phyloP scores from a whole-genome alignment of 1,140 invertebrate genomes.

The Whitmania pigra region DNA sequence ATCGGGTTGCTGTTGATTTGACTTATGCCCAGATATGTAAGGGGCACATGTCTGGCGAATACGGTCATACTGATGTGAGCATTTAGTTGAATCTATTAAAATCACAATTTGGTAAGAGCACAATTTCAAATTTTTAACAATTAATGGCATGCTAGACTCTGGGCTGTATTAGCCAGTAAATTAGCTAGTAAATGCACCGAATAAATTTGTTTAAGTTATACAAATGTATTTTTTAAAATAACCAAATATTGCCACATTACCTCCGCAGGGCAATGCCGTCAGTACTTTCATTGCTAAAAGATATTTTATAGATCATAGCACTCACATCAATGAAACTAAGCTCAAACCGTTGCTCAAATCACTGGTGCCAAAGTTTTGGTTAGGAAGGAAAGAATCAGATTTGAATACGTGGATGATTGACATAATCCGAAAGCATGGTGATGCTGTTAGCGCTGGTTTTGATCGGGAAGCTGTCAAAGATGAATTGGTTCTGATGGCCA shows the following conservation, averaged over 20 bases:
- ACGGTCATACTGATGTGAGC: background rate
- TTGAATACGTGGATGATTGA: background rate
- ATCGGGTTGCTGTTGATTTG: background rate
- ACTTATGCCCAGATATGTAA: background rate
- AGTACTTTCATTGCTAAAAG: background rate
- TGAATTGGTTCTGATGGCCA: background rate
- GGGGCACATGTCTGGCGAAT: background rate
- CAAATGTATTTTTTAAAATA: too few species aligned
- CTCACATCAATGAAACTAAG: background rate
- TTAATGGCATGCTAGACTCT: too few species aligned
- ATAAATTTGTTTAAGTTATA: too few species aligned
- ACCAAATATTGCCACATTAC: too few species aligned
- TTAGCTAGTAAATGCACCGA: too few species aligned
- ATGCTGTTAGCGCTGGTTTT: background rate
- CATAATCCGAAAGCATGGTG: background rate
- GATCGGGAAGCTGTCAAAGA: background rate
- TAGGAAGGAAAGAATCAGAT: background rate
- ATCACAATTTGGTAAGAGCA: too few species aligned
- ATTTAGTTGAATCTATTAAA: background rate
- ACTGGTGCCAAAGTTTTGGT: background rate
- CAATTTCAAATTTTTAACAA: too few species aligned
- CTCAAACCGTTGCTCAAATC: background rate
- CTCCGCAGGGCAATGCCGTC: background rate
- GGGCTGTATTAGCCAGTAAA: too few species aligned
- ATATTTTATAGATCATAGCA: background rate